Conservation (phyloP, 1,140 invertebrate species). For the Drosophila nigrodunni region DNA sequence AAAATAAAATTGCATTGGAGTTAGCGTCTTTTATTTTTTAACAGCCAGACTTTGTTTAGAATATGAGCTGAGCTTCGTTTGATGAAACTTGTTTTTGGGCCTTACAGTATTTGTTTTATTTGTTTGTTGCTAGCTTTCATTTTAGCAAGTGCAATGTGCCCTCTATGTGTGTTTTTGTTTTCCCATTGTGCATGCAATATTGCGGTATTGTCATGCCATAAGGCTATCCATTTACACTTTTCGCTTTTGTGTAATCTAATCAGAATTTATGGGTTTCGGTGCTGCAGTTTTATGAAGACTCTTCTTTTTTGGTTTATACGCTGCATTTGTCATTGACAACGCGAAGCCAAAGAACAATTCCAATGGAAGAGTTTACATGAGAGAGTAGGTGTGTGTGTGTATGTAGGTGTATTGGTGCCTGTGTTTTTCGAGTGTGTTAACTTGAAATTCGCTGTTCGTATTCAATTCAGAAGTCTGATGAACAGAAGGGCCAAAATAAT, state of each 20-base stretch:
- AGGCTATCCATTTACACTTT: conserved; percentile 50
- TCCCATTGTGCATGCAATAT: conserved; percentile 62
- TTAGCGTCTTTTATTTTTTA: conserved; percentile 45
- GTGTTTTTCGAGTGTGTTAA: conserved; percentile 14
- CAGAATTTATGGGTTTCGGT: conserved; percentile 69
- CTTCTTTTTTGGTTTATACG: background rate
- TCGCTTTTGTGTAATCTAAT: conserved; percentile 80
- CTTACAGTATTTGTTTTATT: conserved; percentile 16
- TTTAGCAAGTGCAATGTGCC: background rate
- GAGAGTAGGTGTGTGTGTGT: background rate
- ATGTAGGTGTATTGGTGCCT: background rate
- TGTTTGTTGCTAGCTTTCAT: conserved; percentile 3
- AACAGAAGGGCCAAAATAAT: conserved; percentile 22
- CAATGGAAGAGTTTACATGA: background rate
- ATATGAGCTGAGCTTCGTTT: conserved; percentile 44
- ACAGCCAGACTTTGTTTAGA: conserved; percentile 29
- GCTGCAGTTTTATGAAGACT: conserved; percentile 63
- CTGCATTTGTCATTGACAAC: conserved; percentile 14
- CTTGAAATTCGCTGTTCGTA: conserved; percentile 30
- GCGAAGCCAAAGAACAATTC: conserved; percentile 16
- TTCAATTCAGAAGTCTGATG: conserved; percentile 39
- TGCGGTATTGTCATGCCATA: conserved; percentile 25
- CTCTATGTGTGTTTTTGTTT: conserved; percentile 1
- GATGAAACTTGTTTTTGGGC: conserved; percentile 58
- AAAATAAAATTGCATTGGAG: conserved; percentile 58